phyloP scores from a whole-genome alignment of 2,888 invertebrate species.

The Notodonta ziczac region DNA sequence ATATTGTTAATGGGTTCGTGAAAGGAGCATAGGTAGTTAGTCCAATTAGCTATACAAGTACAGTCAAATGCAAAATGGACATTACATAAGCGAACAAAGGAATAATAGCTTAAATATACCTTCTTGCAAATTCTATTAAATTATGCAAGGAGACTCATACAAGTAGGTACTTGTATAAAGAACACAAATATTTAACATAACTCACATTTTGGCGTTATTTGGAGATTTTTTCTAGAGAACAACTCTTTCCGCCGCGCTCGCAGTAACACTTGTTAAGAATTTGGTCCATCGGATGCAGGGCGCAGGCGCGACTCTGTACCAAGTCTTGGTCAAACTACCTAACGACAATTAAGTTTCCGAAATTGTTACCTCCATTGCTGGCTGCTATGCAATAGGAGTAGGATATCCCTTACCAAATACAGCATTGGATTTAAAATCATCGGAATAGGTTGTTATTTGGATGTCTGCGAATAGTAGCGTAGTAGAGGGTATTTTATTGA shows the following conservation, averaged over 20 bases:
- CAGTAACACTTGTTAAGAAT: slow-evolving; percentile 69
- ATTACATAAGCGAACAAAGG: too few relatives aligned
- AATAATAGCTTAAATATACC: too few relatives aligned
- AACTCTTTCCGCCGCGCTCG: slow-evolving; percentile 68
- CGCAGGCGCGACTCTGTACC: slow-evolving; percentile 70
- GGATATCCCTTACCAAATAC: slow-evolving; percentile 10
- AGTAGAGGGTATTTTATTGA: slow-evolving; percentile 65
- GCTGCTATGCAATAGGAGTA: slow-evolving; percentile 2
- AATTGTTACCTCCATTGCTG: slow-evolving; percentile 45
- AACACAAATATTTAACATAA: slow-evolving; percentile 31
- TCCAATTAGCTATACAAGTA: too few relatives aligned
- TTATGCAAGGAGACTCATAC: too few relatives aligned
- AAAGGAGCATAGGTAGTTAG: too few relatives aligned
- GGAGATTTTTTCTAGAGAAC: slow-evolving; percentile 59
- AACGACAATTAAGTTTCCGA: not conserved
- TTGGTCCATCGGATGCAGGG: slow-evolving; percentile 72
- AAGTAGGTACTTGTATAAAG: not conserved
- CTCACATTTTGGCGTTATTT: slow-evolving; percentile 64
- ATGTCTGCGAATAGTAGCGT: slow-evolving; percentile 21
- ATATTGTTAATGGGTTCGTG: too few relatives aligned
- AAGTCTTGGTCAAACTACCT: slow-evolving; percentile 47
- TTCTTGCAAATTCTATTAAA: too few relatives aligned
- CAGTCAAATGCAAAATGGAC: too few relatives aligned
- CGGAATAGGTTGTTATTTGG: not conserved
- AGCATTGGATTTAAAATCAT: slow-evolving; percentile 41